phyloP scores from a whole-genome alignment of 2,113 vertebrate species.

The Cyphomyrus plagiostoma region DNA sequence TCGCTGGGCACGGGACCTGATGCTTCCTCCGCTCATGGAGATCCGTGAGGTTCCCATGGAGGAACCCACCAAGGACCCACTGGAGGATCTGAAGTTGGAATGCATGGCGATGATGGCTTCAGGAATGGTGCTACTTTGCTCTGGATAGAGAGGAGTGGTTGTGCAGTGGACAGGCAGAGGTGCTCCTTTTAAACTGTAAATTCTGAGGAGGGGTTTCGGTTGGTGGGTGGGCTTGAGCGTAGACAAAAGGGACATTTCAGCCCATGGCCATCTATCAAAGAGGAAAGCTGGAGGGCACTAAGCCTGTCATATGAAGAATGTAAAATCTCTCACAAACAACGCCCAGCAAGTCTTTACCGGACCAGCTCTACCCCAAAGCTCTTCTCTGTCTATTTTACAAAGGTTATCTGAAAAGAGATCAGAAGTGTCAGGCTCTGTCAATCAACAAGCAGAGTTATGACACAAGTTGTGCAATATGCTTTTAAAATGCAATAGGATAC shows the following conservation, averaged over 20 bases:
- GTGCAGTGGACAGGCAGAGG: constrained; percentile 7
- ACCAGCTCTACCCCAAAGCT: not conserved
- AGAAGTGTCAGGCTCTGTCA: not conserved
- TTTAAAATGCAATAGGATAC: not conserved
- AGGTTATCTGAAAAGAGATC: constrained; percentile 5
- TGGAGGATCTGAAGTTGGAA: constrained; percentile 12
- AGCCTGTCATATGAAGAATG: constrained; percentile 4
- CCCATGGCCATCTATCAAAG: not conserved
- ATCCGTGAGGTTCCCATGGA: not conserved
- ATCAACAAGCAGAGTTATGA: not conserved
- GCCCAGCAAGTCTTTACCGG: not conserved
- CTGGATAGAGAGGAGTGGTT: not conserved
- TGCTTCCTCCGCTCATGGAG: not conserved
- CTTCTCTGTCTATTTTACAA: not conserved
- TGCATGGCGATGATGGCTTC: constrained; percentile 19
- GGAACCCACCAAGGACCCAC: not conserved
- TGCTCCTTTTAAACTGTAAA: constrained; percentile 10
- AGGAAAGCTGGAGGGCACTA: not conserved
- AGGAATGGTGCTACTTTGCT: not conserved
- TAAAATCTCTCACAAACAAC: not conserved
- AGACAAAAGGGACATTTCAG: not conserved
- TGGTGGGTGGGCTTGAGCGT: not conserved
- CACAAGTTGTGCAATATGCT: not conserved
- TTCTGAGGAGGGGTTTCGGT: not conserved
- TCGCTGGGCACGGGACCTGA: not conserved